Evolutionary conservation across 2,797 vertebrate species (phyloP).

Genomic region (Perdix hodgsoniae): DNA sequence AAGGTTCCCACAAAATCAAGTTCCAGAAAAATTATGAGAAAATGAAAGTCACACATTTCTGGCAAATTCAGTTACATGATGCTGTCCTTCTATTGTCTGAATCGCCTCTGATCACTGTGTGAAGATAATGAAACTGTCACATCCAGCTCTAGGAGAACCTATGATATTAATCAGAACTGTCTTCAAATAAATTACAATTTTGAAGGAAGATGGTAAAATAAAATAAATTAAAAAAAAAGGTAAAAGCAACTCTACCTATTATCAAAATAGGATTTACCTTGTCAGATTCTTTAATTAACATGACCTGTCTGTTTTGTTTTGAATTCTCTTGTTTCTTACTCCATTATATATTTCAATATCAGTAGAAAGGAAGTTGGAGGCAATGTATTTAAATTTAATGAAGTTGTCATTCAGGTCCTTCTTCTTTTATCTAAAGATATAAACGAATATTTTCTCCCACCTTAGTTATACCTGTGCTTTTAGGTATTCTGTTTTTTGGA

Average conservation of each 20-base stretch:
- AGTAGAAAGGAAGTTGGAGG: slow-evolving; percentile 19
- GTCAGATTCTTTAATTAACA: slow-evolving; percentile 15
- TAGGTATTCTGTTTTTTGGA: not conserved
- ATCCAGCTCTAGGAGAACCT: not conserved
- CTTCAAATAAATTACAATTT: slow-evolving; percentile 7
- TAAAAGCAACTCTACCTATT: not conserved
- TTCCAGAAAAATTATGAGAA: not conserved
- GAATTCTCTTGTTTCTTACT: slow-evolving; percentile 25
- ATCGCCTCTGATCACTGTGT: not conserved
- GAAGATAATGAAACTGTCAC: slow-evolving; percentile 15
- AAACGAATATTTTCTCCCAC: not conserved
- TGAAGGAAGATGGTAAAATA: not conserved
- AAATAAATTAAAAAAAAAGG: not conserved
- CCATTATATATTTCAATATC: not conserved
- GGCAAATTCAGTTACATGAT: not conserved
- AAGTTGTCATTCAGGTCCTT: slow-evolving; percentile 32
- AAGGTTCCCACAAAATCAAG: not conserved
- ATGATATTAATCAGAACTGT: slow-evolving; percentile 16
- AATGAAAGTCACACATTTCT: not conserved
- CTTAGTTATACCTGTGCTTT: not conserved
- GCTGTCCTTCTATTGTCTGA: not conserved
- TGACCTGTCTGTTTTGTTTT: slow-evolving; percentile 17
- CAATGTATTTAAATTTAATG: slow-evolving; percentile 57
- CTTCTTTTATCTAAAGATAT: not conserved
- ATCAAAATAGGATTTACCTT: not conserved